A percentile compares a stretch with the other conserved stretches of the same genome.
phyloP scores from a whole-genome alignment of 2,113 vertebrate species.

The Apodemus sylvaticus region DNA sequence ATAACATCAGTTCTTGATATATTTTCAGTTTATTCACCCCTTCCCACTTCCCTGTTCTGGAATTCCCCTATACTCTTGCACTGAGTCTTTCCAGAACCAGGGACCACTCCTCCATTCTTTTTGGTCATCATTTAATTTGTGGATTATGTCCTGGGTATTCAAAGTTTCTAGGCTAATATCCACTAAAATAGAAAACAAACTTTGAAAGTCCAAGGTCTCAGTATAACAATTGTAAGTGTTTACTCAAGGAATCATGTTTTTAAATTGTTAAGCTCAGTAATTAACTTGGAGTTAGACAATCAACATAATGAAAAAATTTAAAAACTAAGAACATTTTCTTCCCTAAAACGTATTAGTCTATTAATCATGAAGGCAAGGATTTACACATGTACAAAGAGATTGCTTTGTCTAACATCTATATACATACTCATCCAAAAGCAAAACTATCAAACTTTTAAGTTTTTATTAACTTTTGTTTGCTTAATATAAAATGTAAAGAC shows the following conservation, averaged over 20 bases:
- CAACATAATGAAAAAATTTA: neutral
- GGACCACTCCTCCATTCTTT: no score
- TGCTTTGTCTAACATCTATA: neutral
- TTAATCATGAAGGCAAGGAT: neutral
- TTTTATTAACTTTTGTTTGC: slow-evolving; percentile 8
- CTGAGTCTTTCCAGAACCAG: no score
- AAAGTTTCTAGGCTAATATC: no score
- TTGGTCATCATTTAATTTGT: no score
- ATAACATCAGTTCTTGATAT: neutral
- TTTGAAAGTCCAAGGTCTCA: neutral
- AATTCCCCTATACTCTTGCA: no score
- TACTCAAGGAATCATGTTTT: neutral
- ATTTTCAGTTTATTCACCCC: slow-evolving; percentile 35
- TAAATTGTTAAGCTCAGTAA: neutral
- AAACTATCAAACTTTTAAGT: neutral
- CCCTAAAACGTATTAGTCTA: neutral
- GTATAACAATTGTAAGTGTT: neutral
- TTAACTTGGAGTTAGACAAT: neutral
- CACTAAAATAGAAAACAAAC: neutral
- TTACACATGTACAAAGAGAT: neutral
- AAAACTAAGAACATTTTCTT: neutral
- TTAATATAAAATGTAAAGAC: neutral
- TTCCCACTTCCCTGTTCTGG: no score
- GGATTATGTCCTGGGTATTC: no score
- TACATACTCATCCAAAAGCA: neutral